Percentiles rank a stretch among this genome's conserved stretches.
Conservation (phyloP, 2,797 vertebrate genomes). For the Acanthiza pusilla region DNA sequence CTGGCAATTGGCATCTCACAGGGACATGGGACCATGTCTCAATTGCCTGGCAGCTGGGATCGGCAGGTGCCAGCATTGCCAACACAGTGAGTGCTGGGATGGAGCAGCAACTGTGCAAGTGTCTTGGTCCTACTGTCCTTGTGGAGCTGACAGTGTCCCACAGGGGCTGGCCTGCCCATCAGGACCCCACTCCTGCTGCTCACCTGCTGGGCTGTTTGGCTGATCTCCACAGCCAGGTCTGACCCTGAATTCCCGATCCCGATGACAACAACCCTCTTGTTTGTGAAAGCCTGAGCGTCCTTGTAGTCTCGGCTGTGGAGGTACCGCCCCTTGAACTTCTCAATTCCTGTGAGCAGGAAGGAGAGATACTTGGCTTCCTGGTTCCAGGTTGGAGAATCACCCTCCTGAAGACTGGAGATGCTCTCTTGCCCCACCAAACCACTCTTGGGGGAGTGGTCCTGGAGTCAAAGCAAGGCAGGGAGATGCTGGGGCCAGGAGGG, state of each 20-base stretch:
- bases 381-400: neutral
- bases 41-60: neutral
- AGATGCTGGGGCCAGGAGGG: neutral
- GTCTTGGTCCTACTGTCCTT: neutral
- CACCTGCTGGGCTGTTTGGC: conserved; percentile 81
- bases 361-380: neutral
- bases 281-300: conserved; percentile 67
- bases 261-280: conserved; percentile 78
- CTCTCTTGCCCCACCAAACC: neutral
- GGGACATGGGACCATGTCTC: neutral
- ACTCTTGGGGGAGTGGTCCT: neutral
- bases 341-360: conserved; percentile 71
- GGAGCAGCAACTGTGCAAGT: rapidly evolving
- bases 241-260: conserved; percentile 86
- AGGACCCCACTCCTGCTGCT: neutral
- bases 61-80: neutral
- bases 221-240: conserved; percentile 86
- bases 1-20: neutral
- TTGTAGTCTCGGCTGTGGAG: conserved; percentile 86
- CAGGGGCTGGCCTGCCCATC: rapidly evolving
- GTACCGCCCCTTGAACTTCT: conserved; percentile 78
- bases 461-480: neutral
- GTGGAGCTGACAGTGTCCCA: neutral
- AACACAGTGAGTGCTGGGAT: rapidly evolving
- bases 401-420: rapidly evolving